A percentile compares a stretch with the other conserved stretches of the same genome.
Evolutionary conservation across 2,113 vertebrate species (phyloP).

Genomic region (Alces alces): DNA sequence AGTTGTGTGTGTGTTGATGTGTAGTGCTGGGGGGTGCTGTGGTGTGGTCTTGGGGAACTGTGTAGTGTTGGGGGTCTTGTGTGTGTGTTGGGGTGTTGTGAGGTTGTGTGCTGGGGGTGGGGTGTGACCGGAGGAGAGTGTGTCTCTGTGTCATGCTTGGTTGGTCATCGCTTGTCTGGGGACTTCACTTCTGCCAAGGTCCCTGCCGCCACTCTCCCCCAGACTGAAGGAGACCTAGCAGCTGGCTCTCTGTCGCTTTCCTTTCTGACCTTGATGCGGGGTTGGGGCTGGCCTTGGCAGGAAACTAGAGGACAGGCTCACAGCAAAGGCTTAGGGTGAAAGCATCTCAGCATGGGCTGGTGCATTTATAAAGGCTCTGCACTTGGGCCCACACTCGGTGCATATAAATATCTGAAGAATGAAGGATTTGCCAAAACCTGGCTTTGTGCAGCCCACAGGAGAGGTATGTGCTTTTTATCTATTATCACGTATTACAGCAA

Average conservation of each 20-base stretch:
- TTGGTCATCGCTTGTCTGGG: neutral
- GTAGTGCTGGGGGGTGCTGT: neutral
- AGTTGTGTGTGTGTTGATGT: neutral
- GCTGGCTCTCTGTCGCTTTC: neutral
- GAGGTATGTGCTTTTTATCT: neutral
- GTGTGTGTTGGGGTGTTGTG: neutral
- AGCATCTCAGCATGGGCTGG: neutral
- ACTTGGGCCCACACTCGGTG: neutral
- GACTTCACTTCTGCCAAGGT: constrained; percentile 19
- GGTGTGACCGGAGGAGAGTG: neutral
- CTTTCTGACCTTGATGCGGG: constrained; percentile 1
- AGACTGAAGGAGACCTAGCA: neutral
- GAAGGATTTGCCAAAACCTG: neutral
- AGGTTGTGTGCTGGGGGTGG: neutral
- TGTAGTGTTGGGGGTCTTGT: neutral
- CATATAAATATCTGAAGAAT: neutral
- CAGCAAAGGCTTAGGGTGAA: neutral
- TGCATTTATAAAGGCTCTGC: neutral
- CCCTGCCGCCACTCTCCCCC: neutral
- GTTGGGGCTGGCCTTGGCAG: neutral
- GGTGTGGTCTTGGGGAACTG: neutral
- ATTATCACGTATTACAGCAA: neutral
- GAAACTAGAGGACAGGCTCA: neutral
- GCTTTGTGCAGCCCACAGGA: neutral
- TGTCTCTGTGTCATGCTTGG: neutral